A percentile compares a stretch with the other conserved stretches of the same genome.
Conservation (phyloP, 2,888 invertebrate genomes). For the Apeira syringaria region DNA sequence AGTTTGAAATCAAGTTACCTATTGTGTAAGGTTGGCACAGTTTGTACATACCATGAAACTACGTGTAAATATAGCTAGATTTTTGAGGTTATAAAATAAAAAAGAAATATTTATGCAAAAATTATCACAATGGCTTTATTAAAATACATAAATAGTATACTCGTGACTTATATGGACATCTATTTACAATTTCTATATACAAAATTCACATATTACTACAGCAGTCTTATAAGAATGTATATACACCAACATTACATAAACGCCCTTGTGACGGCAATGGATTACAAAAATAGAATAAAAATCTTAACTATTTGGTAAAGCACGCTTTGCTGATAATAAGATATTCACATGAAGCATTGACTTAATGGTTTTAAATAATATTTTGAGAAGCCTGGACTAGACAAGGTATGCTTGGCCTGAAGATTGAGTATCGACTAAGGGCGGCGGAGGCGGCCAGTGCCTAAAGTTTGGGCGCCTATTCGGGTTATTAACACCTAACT, state of each 20-base stretch:
- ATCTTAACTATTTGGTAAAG: slow-evolving; percentile 79
- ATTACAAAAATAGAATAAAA: slow-evolving; percentile 80
- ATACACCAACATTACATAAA: slow-evolving; percentile 74
- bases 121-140: slow-evolving; percentile 84
- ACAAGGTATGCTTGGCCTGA: slow-evolving; percentile 79
- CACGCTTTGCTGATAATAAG: slow-evolving; percentile 71
- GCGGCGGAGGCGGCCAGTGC: slow-evolving; percentile 76
- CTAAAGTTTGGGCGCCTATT: slow-evolving; percentile 72
- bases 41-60: too few species aligned
- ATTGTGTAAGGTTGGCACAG: neutral
- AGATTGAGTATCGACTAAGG: slow-evolving; percentile 69
- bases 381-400: slow-evolving; percentile 67
- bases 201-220: slow-evolving; percentile 79
- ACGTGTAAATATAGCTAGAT: too few species aligned
- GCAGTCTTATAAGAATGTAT: slow-evolving; percentile 83
- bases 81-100: slow-evolving; percentile 19
- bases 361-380: slow-evolving; percentile 55
- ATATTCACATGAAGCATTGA: slow-evolving; percentile 77
- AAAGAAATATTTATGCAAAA: slow-evolving; percentile 68
- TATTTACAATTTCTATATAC: slow-evolving; percentile 78
- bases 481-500: slow-evolving; percentile 82
- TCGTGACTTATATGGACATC: slow-evolving; percentile 80
- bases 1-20: neutral
- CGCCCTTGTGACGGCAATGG: slow-evolving; percentile 72
- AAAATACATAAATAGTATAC: slow-evolving; percentile 84